Conservation (phyloP, 2,113 vertebrate genomes). For the Chunga burmeisteri region DNA sequence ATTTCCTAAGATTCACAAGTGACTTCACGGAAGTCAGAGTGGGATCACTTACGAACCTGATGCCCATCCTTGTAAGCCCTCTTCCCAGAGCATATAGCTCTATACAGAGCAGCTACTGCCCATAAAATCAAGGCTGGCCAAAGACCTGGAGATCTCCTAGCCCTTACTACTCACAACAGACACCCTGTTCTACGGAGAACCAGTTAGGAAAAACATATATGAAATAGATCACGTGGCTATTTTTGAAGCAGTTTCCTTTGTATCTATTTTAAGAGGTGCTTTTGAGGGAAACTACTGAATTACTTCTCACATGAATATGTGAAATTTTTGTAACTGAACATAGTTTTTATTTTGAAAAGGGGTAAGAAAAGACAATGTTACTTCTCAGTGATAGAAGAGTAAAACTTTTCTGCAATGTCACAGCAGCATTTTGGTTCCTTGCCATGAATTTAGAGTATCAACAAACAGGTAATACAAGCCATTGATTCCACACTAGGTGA, state of each 20-base stretch:
- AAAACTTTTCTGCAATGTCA: background rate
- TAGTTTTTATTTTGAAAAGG: background rate
- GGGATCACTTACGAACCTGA: background rate
- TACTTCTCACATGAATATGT: too few species aligned
- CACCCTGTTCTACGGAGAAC: background rate
- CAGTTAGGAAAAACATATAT: fast-evolving
- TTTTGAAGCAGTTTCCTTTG: background rate
- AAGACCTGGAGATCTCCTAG: background rate
- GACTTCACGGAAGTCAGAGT: background rate
- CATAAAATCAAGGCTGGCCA: background rate
- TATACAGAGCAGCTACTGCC: background rate
- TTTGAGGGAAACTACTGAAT: background rate
- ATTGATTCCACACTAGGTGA: background rate
- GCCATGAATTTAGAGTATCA: background rate
- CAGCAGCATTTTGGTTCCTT: background rate
- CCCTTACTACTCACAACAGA: fast-evolving
- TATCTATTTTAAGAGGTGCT: background rate
- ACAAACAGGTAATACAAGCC: background rate
- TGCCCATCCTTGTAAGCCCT: fast-evolving
- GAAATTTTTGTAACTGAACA: background rate
- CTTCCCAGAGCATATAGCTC: background rate
- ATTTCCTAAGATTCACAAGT: background rate
- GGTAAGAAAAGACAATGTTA: background rate
- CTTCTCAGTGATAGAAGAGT: background rate
- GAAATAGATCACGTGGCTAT: fast-evolving